Base-by-base conservation (phyloP, 1,140 invertebrate genomes). In the Venustaconcha ellipsiformis region DNA sequence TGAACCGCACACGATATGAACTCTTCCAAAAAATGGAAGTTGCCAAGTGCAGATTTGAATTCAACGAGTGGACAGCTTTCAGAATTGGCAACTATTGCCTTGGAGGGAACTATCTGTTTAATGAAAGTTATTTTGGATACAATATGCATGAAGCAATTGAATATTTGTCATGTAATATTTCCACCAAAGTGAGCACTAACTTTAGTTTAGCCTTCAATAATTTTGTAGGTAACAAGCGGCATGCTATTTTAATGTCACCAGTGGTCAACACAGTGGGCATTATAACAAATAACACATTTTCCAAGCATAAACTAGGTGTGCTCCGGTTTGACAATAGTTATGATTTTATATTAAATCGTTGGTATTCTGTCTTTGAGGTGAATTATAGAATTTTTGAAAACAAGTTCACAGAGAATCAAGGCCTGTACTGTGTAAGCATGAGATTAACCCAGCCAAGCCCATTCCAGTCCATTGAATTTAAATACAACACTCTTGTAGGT, bases 311-410 rank as follows among this genome's bases (percentile, higher is more conserved):
- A 60, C 94, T 94, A 83, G 97, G 97, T 18, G 95, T 94, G 20
- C 91, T 99, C 55, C 92, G 96, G 56, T 94, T 99, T 57, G 94
- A 95, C 86, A 99, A 99, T 91, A 95, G 95, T 11, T 90, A 91
- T 80, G 87, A 90, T 64, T 84, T 91, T 14, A 75, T 90, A n/a
- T 80, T 89, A 58, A 90, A 90, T 74, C 80, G 88, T 55, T 86
- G 88, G 80, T 90, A 90, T 81, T 82, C 86, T 57, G 76, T 84
- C 15, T 86, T 88, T 76, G 75, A 76, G 67, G 90, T 91, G 58
- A 78, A 79, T 63, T 89, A 99, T 64, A 78, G 93, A 17, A 94
- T 99, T 67, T 93, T 94, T 83, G 93, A 97, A 83, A 99, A 99
- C 87, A 93, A 94, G 84, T 99, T 99, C 87, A 92, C 93, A 71